phyloP scores from a whole-genome alignment of 2,113 vertebrate genomes.

The Cardinalis cardinalis region DNA sequence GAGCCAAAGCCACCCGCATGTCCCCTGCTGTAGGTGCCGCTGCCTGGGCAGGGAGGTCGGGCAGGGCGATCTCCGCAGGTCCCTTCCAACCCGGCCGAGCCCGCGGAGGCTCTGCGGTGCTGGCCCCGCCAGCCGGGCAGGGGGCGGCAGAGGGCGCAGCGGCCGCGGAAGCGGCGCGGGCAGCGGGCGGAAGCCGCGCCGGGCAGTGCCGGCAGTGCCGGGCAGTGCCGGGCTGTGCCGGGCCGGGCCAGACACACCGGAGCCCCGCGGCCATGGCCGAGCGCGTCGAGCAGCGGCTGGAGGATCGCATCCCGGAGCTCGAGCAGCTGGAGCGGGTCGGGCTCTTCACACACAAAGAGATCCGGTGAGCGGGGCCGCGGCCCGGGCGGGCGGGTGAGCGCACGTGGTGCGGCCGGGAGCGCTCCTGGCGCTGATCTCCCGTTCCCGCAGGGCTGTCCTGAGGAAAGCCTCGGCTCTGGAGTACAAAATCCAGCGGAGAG shows the following conservation, averaged over 20 bases:
- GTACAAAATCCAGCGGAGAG: conserved; percentile 87
- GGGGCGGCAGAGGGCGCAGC: neutral
- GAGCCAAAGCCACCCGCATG: neutral
- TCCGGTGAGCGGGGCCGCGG: conserved; percentile 75
- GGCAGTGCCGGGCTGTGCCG: rapidly evolving
- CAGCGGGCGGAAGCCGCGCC: neutral
- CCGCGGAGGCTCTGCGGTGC: rapidly evolving
- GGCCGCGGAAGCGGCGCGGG: neutral
- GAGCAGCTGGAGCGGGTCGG: conserved; percentile 92
- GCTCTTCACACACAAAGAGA: conserved; percentile 84
- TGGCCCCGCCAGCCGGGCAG: neutral
- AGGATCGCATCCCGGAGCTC: conserved; percentile 86
- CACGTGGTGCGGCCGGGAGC: neutral
- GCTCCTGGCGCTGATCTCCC: neutral
- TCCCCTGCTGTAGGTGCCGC: neutral
- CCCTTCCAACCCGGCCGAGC: rapidly evolving
- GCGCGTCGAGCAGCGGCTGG: conserved; percentile 84
- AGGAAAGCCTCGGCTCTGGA: conserved; percentile 89
- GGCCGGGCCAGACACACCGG: rapidly evolving
- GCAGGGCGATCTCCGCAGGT: rapidly evolving
- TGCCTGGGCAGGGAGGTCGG: neutral
- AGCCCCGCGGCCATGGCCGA: conserved; percentile 82
- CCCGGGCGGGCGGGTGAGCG: neutral
- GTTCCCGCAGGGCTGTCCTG: conserved; percentile 80
- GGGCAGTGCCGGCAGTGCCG: neutral